These are phyloP conservation scores for Maccullochella peelii DNA, from an alignment of 2,113 vertebrate species.

Conservation along the genomic window DNA sequence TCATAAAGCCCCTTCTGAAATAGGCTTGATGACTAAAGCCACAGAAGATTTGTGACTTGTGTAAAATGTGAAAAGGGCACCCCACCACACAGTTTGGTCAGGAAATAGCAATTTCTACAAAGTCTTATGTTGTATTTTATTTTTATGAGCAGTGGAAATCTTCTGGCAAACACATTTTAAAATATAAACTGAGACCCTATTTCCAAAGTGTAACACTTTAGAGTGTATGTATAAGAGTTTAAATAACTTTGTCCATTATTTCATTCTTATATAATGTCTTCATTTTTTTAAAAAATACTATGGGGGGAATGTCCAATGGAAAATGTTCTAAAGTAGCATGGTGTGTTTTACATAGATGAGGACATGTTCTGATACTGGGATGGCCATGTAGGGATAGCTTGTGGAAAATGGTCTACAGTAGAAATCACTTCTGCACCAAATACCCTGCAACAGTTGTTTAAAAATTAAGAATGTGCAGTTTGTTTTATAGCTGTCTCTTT, in stretches of 20 bases:
- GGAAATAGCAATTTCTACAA: not conserved
- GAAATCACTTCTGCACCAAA: not conserved
- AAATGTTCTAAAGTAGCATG: not conserved
- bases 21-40: not conserved
- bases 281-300: not conserved
- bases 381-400: not conserved
- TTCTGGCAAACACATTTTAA: not conserved
- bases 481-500: not conserved
- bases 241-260: not conserved
- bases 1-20: no score
- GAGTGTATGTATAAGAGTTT: not conserved
- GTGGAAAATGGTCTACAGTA: not conserved
- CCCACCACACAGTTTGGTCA: not conserved
- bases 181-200: not conserved
- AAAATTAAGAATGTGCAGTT: not conserved
- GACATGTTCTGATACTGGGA: not conserved
- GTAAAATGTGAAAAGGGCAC: not conserved
- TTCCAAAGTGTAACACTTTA: not conserved
- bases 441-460: not conserved
- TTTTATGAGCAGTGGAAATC: not conserved
- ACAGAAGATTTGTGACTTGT: not conserved
- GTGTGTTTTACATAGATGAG: not conserved
- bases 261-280: not conserved
- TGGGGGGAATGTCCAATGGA: not conserved
- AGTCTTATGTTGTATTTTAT: not conserved